Conservation (phyloP, 2,888 invertebrate species). For the Aphidius colemani region DNA sequence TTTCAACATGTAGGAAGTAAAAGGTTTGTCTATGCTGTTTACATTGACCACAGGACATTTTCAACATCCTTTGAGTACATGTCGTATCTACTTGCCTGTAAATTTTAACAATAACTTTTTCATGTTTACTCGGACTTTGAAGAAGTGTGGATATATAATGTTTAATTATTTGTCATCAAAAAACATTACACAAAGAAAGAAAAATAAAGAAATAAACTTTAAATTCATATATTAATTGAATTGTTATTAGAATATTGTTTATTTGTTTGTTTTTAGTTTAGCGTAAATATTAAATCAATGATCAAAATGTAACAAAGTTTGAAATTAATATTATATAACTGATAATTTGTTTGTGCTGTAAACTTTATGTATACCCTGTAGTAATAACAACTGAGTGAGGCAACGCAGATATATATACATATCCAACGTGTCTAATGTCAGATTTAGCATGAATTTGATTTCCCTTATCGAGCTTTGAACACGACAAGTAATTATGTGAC, state of each 20-base stretch:
- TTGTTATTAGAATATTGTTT: no score
- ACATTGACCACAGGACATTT: conserved; percentile 38
- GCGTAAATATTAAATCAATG: no score
- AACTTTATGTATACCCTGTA: not conserved
- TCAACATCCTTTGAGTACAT: conserved; percentile 40
- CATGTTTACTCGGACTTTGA: no score
- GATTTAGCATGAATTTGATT: conserved; percentile 27
- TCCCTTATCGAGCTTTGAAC: conserved; percentile 21
- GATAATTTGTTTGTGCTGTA: not conserved
- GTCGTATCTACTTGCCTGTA: conserved; percentile 28
- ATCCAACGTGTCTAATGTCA: conserved; percentile 28
- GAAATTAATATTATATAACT: no score
- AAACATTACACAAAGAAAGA: no score
- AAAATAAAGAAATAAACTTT: no score
- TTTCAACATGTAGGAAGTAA: conserved; percentile 36
- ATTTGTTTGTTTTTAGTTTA: no score
- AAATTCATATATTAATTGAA: no score
- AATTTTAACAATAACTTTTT: no score
- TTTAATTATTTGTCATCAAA: no score
- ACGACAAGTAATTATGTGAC: conserved; percentile 27
- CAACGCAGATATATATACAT: conserved; percentile 7
- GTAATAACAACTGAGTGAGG: not conserved
- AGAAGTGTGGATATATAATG: no score
- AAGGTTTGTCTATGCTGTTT: conserved; percentile 37
- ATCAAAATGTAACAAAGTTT: no score